These are phyloP conservation scores for Dicrurus megarhynchus DNA, from an alignment of 2,113 vertebrate species.

Conservation along the genomic window DNA sequence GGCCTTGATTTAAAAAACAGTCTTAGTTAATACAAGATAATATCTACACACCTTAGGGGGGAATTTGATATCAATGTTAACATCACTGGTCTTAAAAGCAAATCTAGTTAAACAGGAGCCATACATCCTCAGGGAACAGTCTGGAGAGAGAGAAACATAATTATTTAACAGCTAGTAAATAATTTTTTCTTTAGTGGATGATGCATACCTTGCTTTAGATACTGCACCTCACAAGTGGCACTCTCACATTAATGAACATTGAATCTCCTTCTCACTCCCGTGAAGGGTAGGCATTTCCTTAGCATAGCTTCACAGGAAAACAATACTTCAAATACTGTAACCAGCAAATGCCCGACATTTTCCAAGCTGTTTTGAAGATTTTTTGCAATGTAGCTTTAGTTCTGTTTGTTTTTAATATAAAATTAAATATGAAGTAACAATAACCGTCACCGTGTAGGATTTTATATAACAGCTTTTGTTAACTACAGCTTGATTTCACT, in stretches of 20 bases:
- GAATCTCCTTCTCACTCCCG: neutral
- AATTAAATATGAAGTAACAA: neutral
- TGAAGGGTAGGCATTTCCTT: neutral
- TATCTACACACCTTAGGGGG: conserved; percentile 84
- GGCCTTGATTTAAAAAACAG: neutral
- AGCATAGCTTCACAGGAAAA: neutral
- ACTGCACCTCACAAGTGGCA: neutral
- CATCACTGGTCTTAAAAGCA: conserved; percentile 93
- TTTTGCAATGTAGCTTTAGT: neutral
- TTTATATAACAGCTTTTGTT: neutral
- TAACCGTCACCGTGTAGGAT: neutral
- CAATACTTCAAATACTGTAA: neutral
- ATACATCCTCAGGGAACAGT: conserved; percentile 90
- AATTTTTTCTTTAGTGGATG: neutral
- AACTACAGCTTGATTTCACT: neutral
- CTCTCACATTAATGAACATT: neutral
- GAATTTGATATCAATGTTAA: conserved; percentile 94
- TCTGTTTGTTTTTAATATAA: neutral
- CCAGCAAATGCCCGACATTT: neutral
- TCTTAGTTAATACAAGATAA: neutral
- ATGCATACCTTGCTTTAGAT: neutral
- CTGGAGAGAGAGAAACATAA: conserved; percentile 72
- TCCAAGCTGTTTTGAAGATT: neutral
- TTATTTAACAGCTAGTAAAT: neutral
- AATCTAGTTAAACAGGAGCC: conserved; percentile 93